Base-by-base conservation (phyloP, 2,797 vertebrate genomes). In the Petrocephalus sullivani region DNA sequence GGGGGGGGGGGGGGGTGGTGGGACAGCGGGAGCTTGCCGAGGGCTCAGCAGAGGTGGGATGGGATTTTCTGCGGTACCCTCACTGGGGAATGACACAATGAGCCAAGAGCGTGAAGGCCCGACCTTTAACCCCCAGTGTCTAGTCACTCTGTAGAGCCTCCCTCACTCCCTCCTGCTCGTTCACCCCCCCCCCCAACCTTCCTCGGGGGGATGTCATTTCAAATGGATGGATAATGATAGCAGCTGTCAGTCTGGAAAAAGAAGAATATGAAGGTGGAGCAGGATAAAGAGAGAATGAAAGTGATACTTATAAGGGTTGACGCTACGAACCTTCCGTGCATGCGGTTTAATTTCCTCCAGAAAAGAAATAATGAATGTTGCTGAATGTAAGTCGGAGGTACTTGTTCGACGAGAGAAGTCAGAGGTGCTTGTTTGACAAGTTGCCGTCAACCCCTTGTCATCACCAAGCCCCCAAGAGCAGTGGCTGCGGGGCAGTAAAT, bases 41-140 rank as follows among this genome's bases (percentile, higher is more conserved):
- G 85, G 37, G 57, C 16, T 87, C 87, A 89, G 89, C 88, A 90
- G 89, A 3, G 23, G 88, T 88, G 89, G 83, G 60, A 46, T 87
- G 88, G 9, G 16, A 23, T 46, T 87, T 67, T 49, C 8, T 49
- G 60, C 57, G 19, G 64, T 88, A 89, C 87, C 88, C 85, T 88
- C 78, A 81, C 58, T 86, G 85, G 12, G 21, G 61, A 78, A 23
- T 71, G 41, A 90, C 90, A 92, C 92, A 94, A 92, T 93, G 89
- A 91, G 85, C 64, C 54, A 71, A 85, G 83, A 89, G 89, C 92
- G 93, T 91, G 91, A 91, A 90, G 90, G 61, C 60, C 88, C 90
- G 90, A 93, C 94, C 94, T 92, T 6, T 86, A 93, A 95, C 93
- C 93, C 81, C 8, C n/a, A 85, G 83, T 60, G 92, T 95, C 94